A percentile compares a stretch with the other conserved stretches of the same genome.
These are phyloP conservation scores for Rostratula benghalensis DNA, from an alignment of 2,113 vertebrate species.

Conservation along the genomic window DNA sequence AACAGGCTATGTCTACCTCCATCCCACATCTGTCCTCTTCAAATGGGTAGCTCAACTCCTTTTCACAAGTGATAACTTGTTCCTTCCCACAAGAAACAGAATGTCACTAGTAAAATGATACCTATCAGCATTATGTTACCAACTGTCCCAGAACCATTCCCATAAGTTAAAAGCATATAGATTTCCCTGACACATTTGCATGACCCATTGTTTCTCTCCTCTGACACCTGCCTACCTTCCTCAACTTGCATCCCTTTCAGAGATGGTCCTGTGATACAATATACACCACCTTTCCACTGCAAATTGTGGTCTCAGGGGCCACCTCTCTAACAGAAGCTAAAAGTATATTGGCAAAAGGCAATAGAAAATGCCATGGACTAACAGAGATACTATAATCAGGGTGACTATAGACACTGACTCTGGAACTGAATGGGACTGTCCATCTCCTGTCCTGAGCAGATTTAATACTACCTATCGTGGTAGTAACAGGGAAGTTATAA, in stretches of 20 bases:
- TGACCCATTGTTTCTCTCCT: background rate
- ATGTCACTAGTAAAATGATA: background rate
- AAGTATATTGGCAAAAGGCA: background rate
- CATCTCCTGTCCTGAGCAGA: background rate
- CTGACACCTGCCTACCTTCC: background rate
- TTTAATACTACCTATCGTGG: background rate
- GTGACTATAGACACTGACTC: background rate
- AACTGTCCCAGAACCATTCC: background rate
- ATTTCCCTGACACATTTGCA: background rate
- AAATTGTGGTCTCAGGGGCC: background rate
- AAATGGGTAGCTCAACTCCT: background rate
- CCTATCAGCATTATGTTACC: background rate
- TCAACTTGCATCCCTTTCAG: background rate
- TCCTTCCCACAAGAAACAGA: background rate
- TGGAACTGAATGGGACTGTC: background rate
- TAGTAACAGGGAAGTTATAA: background rate
- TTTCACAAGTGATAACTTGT: background rate
- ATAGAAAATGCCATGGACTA: background rate
- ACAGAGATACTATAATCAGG: background rate
- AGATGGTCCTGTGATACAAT: background rate
- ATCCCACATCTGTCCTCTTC: background rate
- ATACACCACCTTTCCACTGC: background rate
- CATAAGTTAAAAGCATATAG: background rate
- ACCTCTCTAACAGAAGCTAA: background rate
- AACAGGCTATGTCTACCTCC: background rate